These are phyloP conservation scores for Steatornis caripensis DNA, from an alignment of 2,113 vertebrate genomes.

Conservation along the genomic window DNA sequence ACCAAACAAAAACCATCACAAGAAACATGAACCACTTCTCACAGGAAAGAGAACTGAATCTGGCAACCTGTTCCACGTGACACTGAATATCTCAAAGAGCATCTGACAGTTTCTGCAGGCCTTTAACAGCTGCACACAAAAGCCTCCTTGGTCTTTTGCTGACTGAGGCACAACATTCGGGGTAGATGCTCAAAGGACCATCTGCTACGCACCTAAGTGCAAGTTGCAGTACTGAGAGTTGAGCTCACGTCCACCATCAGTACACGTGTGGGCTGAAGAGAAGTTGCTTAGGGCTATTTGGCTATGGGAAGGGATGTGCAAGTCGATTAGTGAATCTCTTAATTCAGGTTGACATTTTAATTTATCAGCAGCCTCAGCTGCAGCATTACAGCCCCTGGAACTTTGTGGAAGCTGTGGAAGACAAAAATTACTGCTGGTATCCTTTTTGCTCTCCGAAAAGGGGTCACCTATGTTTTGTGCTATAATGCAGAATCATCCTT, in stretches of 20 bases:
- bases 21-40: neutral
- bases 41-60: neutral
- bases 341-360: neutral
- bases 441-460: neutral
- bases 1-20: neutral
- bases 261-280: rapidly evolving
- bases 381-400: neutral
- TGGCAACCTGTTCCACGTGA: neutral
- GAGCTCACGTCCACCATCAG: neutral
- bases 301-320: neutral
- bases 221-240: rapidly evolving
- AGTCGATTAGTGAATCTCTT: neutral
- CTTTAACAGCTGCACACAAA: neutral
- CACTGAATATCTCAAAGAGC: neutral
- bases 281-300: neutral
- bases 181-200: neutral
- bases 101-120: neutral
- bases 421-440: neutral
- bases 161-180: rapidly evolving
- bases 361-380: neutral
- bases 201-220: rapidly evolving
- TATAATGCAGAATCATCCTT: neutral
- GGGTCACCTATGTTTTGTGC: neutral
- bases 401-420: neutral
- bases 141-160: neutral